Percentiles rank a stretch among this genome's conserved stretches.
phyloP scores from a whole-genome alignment of 2,113 vertebrate genomes.

The Pteropus alecto region DNA sequence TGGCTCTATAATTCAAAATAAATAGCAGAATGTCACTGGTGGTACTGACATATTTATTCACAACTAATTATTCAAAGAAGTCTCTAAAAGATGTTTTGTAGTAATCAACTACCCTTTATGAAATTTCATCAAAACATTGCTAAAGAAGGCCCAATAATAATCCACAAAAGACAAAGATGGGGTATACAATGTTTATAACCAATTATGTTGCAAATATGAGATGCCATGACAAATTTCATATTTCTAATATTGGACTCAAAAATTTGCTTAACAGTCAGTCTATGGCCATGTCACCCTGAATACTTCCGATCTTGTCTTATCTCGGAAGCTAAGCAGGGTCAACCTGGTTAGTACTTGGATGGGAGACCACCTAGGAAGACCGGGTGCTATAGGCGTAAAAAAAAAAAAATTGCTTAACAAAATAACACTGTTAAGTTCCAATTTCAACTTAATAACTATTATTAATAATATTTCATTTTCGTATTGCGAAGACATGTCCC shows the following conservation, averaged over 20 bases:
- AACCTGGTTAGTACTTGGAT: too few species aligned
- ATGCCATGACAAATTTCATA: background rate
- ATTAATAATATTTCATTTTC: background rate
- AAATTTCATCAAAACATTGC: background rate
- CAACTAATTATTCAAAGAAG: background rate
- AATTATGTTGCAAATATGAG: background rate
- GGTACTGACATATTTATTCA: background rate
- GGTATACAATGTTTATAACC: background rate
- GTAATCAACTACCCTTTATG: background rate
- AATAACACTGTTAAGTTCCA: background rate
- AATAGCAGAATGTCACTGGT: background rate
- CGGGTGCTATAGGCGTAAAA: too few species aligned
- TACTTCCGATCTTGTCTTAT: too few species aligned
- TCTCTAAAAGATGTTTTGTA: background rate
- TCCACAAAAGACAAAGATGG: background rate
- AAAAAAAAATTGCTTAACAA: background rate
- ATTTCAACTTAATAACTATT: slow-evolving; percentile 7
- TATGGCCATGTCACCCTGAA: too few species aligned
- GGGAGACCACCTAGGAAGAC: too few species aligned
- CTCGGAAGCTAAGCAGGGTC: too few species aligned
- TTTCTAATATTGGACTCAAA: background rate
- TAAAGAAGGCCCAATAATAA: background rate
- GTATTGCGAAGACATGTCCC: background rate
- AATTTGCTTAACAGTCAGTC: slow-evolving; percentile 21
- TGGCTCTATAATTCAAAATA: background rate